Percentiles rank a stretch among this genome's conserved stretches.
These are phyloP conservation scores for Dolomedes plantarius DNA, from an alignment of 2,888 invertebrate species.

Conservation along the genomic window DNA sequence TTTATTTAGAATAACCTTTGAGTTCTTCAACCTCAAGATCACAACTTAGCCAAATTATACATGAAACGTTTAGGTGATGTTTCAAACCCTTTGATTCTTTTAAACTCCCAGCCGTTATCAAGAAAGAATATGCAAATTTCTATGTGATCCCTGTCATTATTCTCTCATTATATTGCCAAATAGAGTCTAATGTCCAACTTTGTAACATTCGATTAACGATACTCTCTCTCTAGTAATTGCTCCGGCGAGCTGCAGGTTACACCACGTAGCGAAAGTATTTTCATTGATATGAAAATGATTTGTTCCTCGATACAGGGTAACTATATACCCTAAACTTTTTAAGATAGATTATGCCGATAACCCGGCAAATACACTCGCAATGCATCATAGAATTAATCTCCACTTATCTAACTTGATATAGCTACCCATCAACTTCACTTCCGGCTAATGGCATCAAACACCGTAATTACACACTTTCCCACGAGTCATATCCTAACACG, in stretches of 20 bases:
- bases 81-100: no score
- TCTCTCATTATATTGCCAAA: neutral
- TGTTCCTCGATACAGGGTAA: neutral
- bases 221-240: neutral
- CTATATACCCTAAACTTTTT: neutral
- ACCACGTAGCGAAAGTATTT: no score
- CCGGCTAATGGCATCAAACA: slow-evolving; percentile 5
- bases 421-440: neutral
- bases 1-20: no score
- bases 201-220: neutral
- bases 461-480: slow-evolving; percentile 3
- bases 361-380: neutral
- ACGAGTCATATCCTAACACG: slow-evolving; percentile 1
- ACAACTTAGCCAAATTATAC: no score
- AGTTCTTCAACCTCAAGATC: no score
- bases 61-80: no score
- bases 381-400: neutral
- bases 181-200: neutral
- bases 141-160: neutral
- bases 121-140: no score
- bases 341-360: neutral
- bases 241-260: neutral
- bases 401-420: neutral
- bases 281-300: neutral
- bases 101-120: no score